Percentiles rank a stretch among this genome's conserved stretches.
These are phyloP conservation scores for Manacus vitellinus DNA, from an alignment of 2,113 vertebrate species.

Conservation along the genomic window DNA sequence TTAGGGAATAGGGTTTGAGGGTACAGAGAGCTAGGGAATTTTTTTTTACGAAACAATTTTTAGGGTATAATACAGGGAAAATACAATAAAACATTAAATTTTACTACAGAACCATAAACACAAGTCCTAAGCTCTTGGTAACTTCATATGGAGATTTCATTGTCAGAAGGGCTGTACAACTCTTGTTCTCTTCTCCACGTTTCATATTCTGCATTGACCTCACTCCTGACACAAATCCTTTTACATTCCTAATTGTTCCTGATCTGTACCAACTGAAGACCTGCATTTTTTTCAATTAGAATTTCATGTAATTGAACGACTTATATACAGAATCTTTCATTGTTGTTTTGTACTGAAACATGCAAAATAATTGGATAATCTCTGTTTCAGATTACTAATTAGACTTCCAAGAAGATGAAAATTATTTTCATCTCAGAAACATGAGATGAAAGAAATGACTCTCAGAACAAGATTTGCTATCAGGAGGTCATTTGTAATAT, in stretches of 20 bases:
- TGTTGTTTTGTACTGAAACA: background rate
- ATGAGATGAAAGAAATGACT: background rate
- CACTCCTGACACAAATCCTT: background rate
- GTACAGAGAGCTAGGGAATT: no score
- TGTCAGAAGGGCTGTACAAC: no score
- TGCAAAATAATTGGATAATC: constrained; percentile 9
- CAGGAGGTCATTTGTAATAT: background rate
- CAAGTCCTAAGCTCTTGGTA: no score
- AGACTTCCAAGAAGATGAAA: background rate
- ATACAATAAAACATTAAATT: no score
- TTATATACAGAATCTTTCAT: background rate
- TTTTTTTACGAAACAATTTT: no score
- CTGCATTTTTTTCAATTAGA: constrained; percentile 4
- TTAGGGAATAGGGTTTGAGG: no score
- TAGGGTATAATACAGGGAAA: no score
- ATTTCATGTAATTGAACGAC: background rate
- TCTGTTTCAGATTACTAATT: constrained; percentile 16
- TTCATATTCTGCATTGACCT: no score
- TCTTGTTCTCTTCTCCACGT: no score
- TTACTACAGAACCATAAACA: no score
- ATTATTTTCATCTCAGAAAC: background rate
- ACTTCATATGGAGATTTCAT: no score
- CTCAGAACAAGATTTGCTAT: background rate
- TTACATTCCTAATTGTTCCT: background rate
- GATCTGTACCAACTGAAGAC: background rate